Base-by-base conservation (phyloP, 2,797 vertebrate species). In the Spinibarbus caldwelli region DNA sequence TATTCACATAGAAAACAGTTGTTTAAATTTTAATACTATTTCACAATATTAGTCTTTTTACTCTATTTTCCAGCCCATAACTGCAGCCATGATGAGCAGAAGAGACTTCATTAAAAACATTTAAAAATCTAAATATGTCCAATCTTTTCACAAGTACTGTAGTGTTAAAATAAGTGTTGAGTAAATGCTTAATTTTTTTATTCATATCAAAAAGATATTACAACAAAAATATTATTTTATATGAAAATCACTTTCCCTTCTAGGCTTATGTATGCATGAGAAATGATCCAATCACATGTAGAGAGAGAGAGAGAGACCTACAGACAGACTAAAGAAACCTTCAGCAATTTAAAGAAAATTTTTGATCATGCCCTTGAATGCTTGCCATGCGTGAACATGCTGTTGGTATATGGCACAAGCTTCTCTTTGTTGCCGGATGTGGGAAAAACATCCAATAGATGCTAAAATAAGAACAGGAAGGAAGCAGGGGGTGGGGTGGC, bases 391-490 rank as follows among this genome's bases (percentile, higher is more conserved):
- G 92, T 91, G 89, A 91, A 89, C 89, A 89, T 78, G 92, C 88
- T 91, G 92, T 92, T 94, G 93, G 90, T 94, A 92, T 94, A 95
- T 93, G 93, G 95, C 95, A 97, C 95, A 97, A 97, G 95, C 96
- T 95, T 96, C 96, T 96, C 96, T 97, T 97, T 97, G 97, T 97
- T 97, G 95, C 96, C 96, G 96, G 97, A 98, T 95, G 96, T 96
- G 96, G 97, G 95, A 97, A 97, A 96, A 98, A 96, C 96, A 98
- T 96, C 96, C 95, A 95, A 89, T 94, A 92, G 94, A 94, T 95
- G 96, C 97, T 98, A 99, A 97, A 98, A 97, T 97, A 97, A 98
- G 97, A 94, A 94, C 95, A 97, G 97, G 97, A 99, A 99, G 97
- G 97, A 99, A 99, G 96, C 96, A 95, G 96, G 97, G 95, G 96